Evolutionary conservation across 1,140 invertebrate species (phyloP).

Genomic region (Atta colombica): DNA sequence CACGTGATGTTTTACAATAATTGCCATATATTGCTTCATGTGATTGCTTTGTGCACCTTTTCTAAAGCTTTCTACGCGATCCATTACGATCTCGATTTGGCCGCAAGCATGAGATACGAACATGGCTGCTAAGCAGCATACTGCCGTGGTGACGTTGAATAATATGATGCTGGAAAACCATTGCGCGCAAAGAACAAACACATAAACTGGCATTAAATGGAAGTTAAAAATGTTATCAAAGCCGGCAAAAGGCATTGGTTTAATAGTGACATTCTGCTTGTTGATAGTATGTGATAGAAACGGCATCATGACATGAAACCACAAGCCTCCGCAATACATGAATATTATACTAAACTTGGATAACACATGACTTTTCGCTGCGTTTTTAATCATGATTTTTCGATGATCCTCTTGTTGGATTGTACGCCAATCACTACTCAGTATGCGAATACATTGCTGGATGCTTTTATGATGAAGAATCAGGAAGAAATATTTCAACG

Average conservation of each 20-base stretch:
- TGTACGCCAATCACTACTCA: constrained; percentile 1
- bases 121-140: constrained; percentile 70
- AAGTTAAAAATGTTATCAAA: constrained; percentile 73
- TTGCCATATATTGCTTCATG: background rate
- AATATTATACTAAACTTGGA: constrained; percentile 24
- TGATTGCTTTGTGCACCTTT: background rate
- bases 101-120: constrained; percentile 75
- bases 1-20: constrained; percentile 30
- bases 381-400: constrained; percentile 43
- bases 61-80: constrained; percentile 48
- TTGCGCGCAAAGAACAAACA: constrained; percentile 69
- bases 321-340: constrained; percentile 57
- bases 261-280: constrained; percentile 43
- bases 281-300: background rate
- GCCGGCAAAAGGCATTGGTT: constrained; percentile 62
- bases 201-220: constrained; percentile 66
- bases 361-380: constrained; percentile 26
- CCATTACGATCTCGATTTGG: constrained; percentile 65
- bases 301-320: constrained; percentile 40
- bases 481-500: background rate
- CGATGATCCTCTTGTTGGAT: background rate
- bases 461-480: background rate
- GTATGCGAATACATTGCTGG: background rate
- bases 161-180: constrained; percentile 66
- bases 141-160: constrained; percentile 68